Evolutionary conservation across 1,140 invertebrate species (phyloP), one percentile per base, ranked within the genome.

Genomic region (Phocides pigmalion): DNA sequence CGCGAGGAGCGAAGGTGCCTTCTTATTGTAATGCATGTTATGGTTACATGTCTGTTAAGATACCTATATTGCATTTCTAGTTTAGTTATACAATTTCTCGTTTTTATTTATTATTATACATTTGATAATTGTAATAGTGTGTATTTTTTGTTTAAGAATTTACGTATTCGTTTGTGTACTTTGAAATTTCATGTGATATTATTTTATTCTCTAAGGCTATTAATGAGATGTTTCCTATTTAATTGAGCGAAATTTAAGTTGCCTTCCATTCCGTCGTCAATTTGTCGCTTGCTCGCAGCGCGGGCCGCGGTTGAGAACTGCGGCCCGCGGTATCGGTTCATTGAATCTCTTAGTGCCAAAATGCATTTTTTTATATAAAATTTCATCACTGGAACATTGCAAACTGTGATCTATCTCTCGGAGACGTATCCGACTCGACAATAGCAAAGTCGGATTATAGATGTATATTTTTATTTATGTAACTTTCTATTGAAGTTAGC

Each of bases 121-220:
- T 83, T 77, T 61, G 32, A 59, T 46, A 80, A 83, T 85, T 87
- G 78, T 81, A 75, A 82, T 87, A 74, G 77, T 76, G 79, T 87
- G 80, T 87, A 89, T 85, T 85, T 82, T 86, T 87, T 77, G 87
- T 84, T 86, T 88, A 74, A 79, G 74, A 68, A 81, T 89, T 84
- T 87, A 82, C 76, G 72, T 89, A 79, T 84, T 82, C 68, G 74
- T 81, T 83, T 84, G 78, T 86, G 76, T 83, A 85, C 74, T 86
- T 63, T 80, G 66, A 87, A 89, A 88, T 83, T 87, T 83, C 77
- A 82, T 90, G 88, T 90, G 88, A 89, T 90, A 90, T 87, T 83
- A 87, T 73, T 59, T 59, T 81, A 79, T 81, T 79, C 76, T 85
- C 72, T 88, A 83, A 82, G 81, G 78, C 75, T 86, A 77, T 82